phyloP scores from a whole-genome alignment of 2,888 invertebrate species.

The Tupiocoris notatus region DNA sequence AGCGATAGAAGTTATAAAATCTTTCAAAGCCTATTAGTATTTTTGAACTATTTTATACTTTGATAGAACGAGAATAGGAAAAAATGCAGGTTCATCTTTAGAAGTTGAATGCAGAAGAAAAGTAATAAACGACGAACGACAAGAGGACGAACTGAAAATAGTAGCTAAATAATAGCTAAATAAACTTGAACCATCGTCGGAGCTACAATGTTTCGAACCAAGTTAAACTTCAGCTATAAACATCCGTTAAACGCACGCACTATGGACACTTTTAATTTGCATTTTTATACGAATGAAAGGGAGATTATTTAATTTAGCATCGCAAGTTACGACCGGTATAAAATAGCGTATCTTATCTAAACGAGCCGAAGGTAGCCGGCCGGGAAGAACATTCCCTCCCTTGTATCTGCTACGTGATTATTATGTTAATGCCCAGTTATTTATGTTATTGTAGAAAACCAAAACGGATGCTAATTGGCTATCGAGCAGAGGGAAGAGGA shows the following conservation, averaged over 20 bases:
- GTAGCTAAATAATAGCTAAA: no score
- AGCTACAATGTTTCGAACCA: no score
- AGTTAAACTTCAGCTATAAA: no score
- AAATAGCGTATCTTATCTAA: constrained; percentile 1
- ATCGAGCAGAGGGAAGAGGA: not conserved
- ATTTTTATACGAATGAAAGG: not conserved
- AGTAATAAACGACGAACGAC: no score
- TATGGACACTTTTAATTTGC: not conserved
- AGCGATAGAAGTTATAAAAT: no score
- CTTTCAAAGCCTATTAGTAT: no score
- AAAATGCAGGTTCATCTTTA: no score
- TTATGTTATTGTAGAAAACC: constrained; percentile 7
- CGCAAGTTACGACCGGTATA: not conserved
- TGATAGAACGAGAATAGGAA: no score
- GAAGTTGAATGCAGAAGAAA: no score
- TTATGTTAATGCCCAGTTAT: constrained; percentile 19
- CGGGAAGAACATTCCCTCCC: not conserved
- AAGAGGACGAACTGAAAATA: no score
- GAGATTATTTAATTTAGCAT: not conserved
- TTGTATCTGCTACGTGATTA: constrained; percentile 16
- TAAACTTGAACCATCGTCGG: no score
- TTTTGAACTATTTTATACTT: no score
- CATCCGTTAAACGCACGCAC: not conserved
- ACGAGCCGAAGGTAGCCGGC: not conserved
- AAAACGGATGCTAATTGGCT: constrained; percentile 2